These are phyloP conservation scores for Lepilemur septentrionalis DNA, from an alignment of 2,797 vertebrate species.

Conservation along the genomic window DNA sequence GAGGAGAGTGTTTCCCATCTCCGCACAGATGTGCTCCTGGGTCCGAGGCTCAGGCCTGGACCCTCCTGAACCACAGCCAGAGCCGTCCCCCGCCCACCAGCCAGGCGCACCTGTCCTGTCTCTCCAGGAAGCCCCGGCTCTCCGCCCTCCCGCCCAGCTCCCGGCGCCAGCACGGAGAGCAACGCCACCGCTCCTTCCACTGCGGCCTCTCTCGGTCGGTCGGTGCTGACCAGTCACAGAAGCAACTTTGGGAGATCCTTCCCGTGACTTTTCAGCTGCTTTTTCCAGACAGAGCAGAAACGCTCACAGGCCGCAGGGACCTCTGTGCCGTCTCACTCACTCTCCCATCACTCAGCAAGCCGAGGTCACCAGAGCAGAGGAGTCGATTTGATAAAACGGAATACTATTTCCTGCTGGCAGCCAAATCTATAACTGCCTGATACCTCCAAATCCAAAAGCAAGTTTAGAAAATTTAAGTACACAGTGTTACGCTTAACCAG, in stretches of 20 bases:
- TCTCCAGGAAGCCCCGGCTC: background rate
- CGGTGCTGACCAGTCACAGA: background rate
- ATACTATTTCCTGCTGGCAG: background rate
- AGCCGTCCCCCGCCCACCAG: background rate
- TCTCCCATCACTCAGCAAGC: fast-evolving
- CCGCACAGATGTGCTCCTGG: background rate
- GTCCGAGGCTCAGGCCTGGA: background rate
- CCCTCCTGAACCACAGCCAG: background rate
- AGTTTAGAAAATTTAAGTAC: background rate
- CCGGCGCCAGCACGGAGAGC: background rate
- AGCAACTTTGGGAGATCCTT: background rate
- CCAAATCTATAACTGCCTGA: background rate
- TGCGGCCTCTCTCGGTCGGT: background rate
- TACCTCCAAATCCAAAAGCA: background rate
- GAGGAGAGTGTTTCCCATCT: background rate
- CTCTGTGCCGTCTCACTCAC: background rate
- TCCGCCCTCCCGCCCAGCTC: background rate
- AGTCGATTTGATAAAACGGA: fast-evolving
- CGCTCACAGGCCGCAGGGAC: fast-evolving
- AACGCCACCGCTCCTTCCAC: background rate
- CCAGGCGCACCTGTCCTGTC: fast-evolving
- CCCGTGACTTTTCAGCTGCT: background rate
- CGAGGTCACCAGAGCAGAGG: background rate
- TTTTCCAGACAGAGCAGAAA: background rate
- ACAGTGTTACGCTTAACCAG: fast-evolving